Conservation (phyloP, 2,888 invertebrate genomes). For the Stenichneumon culpator region DNA sequence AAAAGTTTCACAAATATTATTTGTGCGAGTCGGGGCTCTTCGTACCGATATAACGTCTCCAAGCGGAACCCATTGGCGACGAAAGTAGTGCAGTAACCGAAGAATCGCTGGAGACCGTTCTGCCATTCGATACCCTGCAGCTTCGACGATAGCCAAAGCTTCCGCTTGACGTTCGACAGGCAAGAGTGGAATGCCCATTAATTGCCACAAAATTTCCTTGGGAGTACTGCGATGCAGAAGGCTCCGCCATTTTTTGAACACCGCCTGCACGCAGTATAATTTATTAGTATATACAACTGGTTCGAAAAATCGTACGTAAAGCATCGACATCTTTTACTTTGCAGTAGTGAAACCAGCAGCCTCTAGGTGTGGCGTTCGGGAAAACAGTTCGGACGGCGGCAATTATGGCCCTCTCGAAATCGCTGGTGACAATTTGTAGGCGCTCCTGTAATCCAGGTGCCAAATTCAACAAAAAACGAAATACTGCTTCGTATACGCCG, state of each 20-base stretch:
- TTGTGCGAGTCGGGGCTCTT: constrained; percentile 5
- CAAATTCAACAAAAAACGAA: constrained; percentile 10
- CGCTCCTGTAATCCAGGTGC: background rate
- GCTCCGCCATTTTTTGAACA: constrained; percentile 14
- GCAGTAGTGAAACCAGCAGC: constrained; percentile 4
- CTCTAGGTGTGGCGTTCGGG: background rate
- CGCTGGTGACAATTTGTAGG: background rate
- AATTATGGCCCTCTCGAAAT: constrained; percentile 5
- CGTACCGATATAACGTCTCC: constrained; percentile 2
- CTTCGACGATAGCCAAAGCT: background rate
- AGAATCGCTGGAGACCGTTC: background rate
- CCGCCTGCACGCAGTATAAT: background rate
- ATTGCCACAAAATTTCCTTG: background rate
- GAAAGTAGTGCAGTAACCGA: background rate
- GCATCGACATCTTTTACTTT: background rate
- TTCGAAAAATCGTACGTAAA: no score
- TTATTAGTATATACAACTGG: background rate
- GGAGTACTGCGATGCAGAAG: background rate
- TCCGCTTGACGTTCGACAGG: constrained; percentile 3
- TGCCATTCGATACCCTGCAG: background rate
- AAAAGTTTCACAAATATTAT: constrained; percentile 5
- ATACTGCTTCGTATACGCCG: background rate
- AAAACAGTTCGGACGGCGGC: background rate
- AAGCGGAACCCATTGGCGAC: constrained; percentile 16
- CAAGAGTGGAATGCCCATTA: constrained; percentile 17